Evolutionary conservation across 1,140 invertebrate species (phyloP).

Genomic region (Brachionus asplanchnoidis): DNA sequence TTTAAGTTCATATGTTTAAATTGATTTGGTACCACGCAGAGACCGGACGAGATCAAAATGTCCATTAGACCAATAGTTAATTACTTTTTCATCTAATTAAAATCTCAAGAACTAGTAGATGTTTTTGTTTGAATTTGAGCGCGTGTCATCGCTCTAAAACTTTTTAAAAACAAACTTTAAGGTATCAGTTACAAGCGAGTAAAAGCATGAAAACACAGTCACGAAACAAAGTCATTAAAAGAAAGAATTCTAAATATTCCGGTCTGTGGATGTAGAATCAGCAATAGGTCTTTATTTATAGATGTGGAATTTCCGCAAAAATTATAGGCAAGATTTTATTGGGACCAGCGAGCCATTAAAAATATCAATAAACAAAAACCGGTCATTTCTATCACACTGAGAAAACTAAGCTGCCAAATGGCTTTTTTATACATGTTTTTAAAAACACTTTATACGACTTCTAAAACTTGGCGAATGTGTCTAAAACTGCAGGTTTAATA

Average conservation of each 20-base stretch:
- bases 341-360: background rate
- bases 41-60: background rate
- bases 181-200: background rate
- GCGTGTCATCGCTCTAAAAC: constrained; percentile 5
- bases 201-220: background rate
- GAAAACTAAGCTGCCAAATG: constrained; percentile 2
- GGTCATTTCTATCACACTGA: constrained; percentile 1
- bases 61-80: background rate
- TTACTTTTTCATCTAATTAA: background rate
- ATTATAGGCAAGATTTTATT: background rate
- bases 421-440: background rate
- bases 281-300: constrained; percentile 4
- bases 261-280: background rate
- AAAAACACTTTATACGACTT: background rate
- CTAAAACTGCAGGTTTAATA: background rate
- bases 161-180: background rate
- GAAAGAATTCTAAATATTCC: constrained; percentile 28
- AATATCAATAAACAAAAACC: constrained; percentile 15
- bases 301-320: background rate
- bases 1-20: background rate
- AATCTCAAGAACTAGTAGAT: background rate
- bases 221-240: constrained; percentile 30
- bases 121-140: background rate
- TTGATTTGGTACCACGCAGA: background rate
- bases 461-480: background rate